Percentiles rank a stretch among this genome's conserved stretches.
Evolutionary conservation across 2,113 vertebrate species (phyloP).

Genomic region (Heterotilapia buettikoferi): DNA sequence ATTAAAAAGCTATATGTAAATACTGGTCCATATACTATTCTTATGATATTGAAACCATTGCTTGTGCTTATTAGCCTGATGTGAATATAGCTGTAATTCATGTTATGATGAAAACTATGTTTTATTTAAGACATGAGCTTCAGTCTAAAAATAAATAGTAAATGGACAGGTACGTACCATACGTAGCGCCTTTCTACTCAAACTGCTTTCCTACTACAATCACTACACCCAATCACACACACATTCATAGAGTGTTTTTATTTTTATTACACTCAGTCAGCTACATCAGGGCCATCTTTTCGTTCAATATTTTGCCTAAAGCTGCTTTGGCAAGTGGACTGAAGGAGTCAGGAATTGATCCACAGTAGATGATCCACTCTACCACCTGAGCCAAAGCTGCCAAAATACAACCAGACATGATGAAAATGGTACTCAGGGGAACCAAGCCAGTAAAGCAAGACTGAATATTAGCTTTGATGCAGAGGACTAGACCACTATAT

Average conservation of each 20-base stretch:
- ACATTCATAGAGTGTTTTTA: background rate
- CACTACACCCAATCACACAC: background rate
- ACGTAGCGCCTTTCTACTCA: background rate
- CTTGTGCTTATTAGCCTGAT: background rate
- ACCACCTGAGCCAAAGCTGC: background rate
- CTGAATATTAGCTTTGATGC: background rate
- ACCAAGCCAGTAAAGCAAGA: background rate
- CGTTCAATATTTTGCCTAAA: background rate
- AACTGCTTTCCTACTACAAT: background rate
- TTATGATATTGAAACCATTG: background rate
- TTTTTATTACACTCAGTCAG: background rate
- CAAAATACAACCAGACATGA: background rate
- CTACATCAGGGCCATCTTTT: background rate
- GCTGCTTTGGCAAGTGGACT: background rate
- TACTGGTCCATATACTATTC: background rate
- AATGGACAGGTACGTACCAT: background rate
- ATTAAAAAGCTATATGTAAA: background rate
- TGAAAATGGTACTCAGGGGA: background rate
- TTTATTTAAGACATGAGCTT: background rate
- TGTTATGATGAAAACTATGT: background rate
- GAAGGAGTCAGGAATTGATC: background rate
- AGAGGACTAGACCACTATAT: background rate
- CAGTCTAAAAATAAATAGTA: background rate
- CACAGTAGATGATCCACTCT: background rate
- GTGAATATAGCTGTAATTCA: background rate